phyloP scores from a whole-genome alignment of 2,888 invertebrate genomes.

The Hartigia nigra region DNA sequence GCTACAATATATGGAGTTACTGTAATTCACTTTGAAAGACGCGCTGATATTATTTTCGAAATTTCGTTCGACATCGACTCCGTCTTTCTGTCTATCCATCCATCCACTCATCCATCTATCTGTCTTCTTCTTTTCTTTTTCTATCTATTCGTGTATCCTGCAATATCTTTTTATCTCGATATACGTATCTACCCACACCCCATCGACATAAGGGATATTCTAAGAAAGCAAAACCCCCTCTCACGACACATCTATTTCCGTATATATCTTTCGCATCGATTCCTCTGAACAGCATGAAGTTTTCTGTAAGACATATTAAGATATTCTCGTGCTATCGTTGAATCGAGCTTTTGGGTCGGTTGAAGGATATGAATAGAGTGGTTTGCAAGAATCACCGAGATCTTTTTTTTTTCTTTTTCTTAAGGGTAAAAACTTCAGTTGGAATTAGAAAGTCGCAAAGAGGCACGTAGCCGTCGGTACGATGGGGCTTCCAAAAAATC shows the following conservation, averaged over 20 bases:
- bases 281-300: not conserved
- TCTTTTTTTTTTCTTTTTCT: not conserved
- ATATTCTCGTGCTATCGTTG: not conserved
- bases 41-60: slow-evolving; percentile 52
- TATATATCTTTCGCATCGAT: not conserved
- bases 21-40: slow-evolving; percentile 46
- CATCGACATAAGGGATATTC: not conserved
- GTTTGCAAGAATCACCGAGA: not conserved
- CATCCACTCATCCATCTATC: not conserved
- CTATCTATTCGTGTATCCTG: not conserved
- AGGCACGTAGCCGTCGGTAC: not conserved
- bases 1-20: slow-evolving; percentile 24
- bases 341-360: not conserved
- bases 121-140: not conserved
- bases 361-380: not conserved
- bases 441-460: not conserved
- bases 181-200: not conserved
- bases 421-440: not conserved
- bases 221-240: not conserved
- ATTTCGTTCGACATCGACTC: slow-evolving; percentile 28
- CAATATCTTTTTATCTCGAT: not conserved
- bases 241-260: not conserved
- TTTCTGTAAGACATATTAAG: not conserved
- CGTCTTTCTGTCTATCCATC: slow-evolving; percentile 1
- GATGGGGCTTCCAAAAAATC: slow-evolving; percentile 7